Base-by-base conservation (phyloP, 1,140 invertebrate genomes). In the Oryzaephilus surinamensis region DNA sequence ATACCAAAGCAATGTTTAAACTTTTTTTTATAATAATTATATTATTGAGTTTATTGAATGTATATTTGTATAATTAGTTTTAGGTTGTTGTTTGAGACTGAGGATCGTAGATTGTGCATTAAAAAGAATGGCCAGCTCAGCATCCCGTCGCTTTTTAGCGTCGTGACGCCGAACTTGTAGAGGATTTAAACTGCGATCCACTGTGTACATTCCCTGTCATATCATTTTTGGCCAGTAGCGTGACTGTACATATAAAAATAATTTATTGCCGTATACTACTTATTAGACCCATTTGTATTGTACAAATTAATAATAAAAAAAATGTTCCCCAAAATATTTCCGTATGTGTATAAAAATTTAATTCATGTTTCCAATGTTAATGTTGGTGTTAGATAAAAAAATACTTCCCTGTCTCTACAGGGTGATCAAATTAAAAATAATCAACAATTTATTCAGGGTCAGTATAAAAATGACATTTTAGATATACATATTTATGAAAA, bases 1-100 rank as follows among this genome's bases (percentile, higher is more conserved):
- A 62, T 62, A 62, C 60, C 60, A 62, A 62, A 62, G 60, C 60
- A 60, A 59, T 60, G 60, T 59, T 60, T 58, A 58, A 49, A 24
- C 11, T 24, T 8, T 24, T 24, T 24, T n/a, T 24, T 24, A 24
- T 6, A n/a, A 24, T 24, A 35, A 29, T 41, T 35, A 35, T 34
- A 28, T 29, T 39, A 52, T 56, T 54, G 50, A 53, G 46, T 55
- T 57, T 55, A 51, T 54, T 35, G 46, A 38, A 39, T 52, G 50
- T 59, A 59, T 52, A 58, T 57, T 53, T 50, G 50, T 54, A 56
- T 31, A 31, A 38, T 52, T 53, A 56, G 56, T 45, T 46, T 51
- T 50, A 45, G 34, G 39, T 58, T 54, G 52, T 56, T 56, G 49
- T 50, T 57, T 56, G 50, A 60, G 57, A 60, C 57, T 60, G 57